phyloP scores from a whole-genome alignment of 37 sponge, comb jelly and placozoan species.

The Chondrosia reniformis region DNA sequence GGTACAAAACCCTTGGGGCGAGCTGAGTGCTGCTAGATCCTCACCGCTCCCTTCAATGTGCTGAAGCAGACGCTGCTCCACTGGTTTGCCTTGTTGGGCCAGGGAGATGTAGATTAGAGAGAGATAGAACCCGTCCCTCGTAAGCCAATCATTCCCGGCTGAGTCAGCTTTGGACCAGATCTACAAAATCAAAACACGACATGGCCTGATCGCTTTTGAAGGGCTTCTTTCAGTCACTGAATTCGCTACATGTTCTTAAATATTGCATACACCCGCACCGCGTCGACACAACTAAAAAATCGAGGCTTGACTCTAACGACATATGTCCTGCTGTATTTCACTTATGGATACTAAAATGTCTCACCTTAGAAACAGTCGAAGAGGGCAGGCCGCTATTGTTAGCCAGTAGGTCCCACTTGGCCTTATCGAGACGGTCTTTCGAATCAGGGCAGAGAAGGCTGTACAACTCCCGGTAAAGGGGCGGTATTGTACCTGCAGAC shows the following conservation, averaged over 20 bases:
- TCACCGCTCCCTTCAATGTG: slow-evolving; percentile 42
- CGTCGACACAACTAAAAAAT: no score
- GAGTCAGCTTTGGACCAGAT: slow-evolving; percentile 67
- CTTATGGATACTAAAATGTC: no score
- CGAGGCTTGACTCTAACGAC: no score
- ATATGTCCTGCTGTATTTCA: no score
- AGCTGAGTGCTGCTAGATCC: no score
- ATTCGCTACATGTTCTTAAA: no score
- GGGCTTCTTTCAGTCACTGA: no score
- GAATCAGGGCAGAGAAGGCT: neutral
- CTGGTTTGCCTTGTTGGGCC: slow-evolving; percentile 74
- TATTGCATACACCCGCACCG: no score
- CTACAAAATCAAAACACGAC: slow-evolving; percentile 38
- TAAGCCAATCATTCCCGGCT: slow-evolving; percentile 14
- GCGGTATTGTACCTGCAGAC: slow-evolving; percentile 66
- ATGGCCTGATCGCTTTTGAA: no score
- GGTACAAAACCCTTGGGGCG: no score
- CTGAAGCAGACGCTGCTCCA: slow-evolving; percentile 53
- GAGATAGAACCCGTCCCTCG: slow-evolving; percentile 65
- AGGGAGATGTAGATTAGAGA: slow-evolving; percentile 64
- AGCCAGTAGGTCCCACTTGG: slow-evolving; percentile 14
- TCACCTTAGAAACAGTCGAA: neutral
- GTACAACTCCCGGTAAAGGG: slow-evolving; percentile 65
- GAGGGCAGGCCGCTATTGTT: neutral
- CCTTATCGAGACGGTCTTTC: neutral